These are phyloP conservation scores for Lasius fuliginosus DNA, from an alignment of 2,888 invertebrate genomes.

Conservation along the genomic window DNA sequence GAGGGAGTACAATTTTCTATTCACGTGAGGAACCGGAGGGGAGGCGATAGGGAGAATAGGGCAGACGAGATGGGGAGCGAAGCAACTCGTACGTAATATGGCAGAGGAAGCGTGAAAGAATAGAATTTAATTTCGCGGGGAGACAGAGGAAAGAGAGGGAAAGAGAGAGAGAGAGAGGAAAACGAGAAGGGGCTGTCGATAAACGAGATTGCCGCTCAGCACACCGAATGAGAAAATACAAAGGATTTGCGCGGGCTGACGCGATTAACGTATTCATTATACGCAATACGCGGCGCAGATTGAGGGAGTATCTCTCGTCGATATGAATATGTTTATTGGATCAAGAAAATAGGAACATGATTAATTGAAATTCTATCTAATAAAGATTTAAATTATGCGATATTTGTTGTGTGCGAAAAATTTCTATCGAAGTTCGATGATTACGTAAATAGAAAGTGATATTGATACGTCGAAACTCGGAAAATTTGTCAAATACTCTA, in stretches of 20 bases:
- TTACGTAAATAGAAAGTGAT: neutral
- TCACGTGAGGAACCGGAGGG: neutral
- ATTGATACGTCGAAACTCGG: neutral
- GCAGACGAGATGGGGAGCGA: neutral
- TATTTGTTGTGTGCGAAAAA: neutral
- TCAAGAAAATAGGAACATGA: slow-evolving; percentile 47
- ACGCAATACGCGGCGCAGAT: slow-evolving; percentile 10
- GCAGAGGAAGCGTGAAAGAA: slow-evolving; percentile 48
- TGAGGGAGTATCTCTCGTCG: slow-evolving; percentile 44
- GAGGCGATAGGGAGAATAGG: neutral
- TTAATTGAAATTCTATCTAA: slow-evolving; percentile 30
- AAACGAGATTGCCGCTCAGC: slow-evolving; percentile 58
- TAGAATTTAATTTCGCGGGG: slow-evolving; percentile 66
- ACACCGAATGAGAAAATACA: slow-evolving; percentile 51
- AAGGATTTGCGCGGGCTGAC: slow-evolving; percentile 40
- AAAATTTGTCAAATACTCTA: slow-evolving; percentile 10
- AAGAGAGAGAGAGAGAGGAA: slow-evolving; percentile 11
- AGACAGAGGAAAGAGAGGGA: slow-evolving; percentile 22
- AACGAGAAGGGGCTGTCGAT: slow-evolving; percentile 28
- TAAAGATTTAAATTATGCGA: slow-evolving; percentile 10
- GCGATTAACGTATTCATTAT: slow-evolving; percentile 52
- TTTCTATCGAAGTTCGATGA: neutral
- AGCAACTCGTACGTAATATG: slow-evolving; percentile 49
- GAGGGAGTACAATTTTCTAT: slow-evolving; percentile 40
- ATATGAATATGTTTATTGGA: slow-evolving; percentile 42